These are phyloP conservation scores for Trichopria drosophilae DNA, from an alignment of 2,888 invertebrate species.

Conservation along the genomic window DNA sequence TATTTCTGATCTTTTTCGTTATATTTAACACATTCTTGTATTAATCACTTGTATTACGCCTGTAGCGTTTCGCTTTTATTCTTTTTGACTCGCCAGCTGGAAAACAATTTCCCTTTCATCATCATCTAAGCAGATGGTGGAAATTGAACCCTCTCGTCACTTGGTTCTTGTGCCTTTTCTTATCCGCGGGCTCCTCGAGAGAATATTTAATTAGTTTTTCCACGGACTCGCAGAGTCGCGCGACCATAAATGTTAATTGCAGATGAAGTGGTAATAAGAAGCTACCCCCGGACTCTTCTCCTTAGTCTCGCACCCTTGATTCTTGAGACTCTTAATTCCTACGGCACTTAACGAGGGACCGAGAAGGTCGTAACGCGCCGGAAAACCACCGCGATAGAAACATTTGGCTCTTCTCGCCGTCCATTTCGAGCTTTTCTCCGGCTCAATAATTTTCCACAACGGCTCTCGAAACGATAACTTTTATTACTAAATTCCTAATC, in stretches of 20 bases:
- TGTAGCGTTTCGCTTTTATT: too few relatives aligned
- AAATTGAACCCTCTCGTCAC: conserved; percentile 26
- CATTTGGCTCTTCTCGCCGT: conserved; percentile 21
- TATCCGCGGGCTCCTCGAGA: conserved; percentile 30
- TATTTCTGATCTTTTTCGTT: too few relatives aligned
- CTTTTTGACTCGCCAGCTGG: too few relatives aligned
- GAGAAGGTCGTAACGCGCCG: conserved; percentile 31
- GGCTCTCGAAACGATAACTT: too few relatives aligned
- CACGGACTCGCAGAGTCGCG: conserved; percentile 43
- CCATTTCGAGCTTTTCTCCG: too few relatives aligned
- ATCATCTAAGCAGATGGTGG: conserved; percentile 26
- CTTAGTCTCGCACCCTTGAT: conserved; percentile 34
- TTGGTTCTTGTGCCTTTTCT: conserved; percentile 31
- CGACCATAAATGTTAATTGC: conserved; percentile 59
- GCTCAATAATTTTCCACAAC: too few relatives aligned
- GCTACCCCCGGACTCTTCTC: conserved; percentile 31
- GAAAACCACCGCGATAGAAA: conserved; percentile 37
- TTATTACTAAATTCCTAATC: too few relatives aligned
- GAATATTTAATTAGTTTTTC: conserved; percentile 60
- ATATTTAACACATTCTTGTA: too few relatives aligned
- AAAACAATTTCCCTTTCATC: too few relatives aligned
- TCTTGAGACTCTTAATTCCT: conserved; percentile 37
- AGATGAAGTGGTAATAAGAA: conserved; percentile 59
- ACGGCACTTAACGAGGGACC: conserved; percentile 45
- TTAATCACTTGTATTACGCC: too few relatives aligned